Evolutionary conservation across 2,797 vertebrate species (phyloP), one percentile per base, ranked within the genome.

Genomic region (Coccyzus lansbergi): DNA sequence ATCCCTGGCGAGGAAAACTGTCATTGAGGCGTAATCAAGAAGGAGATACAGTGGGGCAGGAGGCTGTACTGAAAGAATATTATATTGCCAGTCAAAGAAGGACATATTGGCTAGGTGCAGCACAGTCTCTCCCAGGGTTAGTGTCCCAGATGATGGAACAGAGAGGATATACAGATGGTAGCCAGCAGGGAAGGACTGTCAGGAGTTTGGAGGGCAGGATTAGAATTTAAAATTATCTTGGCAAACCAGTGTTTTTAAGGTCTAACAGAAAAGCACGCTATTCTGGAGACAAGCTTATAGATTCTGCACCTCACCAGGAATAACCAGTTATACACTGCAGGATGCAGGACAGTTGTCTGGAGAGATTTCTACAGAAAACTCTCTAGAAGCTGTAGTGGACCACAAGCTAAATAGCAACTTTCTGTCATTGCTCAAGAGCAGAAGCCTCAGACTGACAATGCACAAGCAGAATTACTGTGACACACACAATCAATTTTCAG

Each of bases 141-240:
- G 58, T 81, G 69, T 10, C 65, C 91, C 72, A 90, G 85, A 96
- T 0, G 48, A 96, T 59, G 65, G 65, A 96, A 92, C 85, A 94
- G 91, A 91, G 90, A 95, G 48, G 83, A 91, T 96, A 83, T 91
- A 92, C 96, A 96, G 96, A 96, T 96, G 96, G 96, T 89, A 96
- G 91, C 72, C 94, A 94, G 95, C 94, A 96, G 96, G 95, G 87
- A 93, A 80, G 93, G 87, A 91, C 77, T 94, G 94, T 96, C 85
- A 94, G 94, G 88, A 95, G 58, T 94, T 92, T 83, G 90, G 96
- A 94, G 82, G 62, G 88, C 79, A 91, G 49, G 83, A 93, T 83
- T 86, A 90, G 91, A 93, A 95, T 94, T 91, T 83, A 92, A 81
- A 96, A 96, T 93, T 0, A 81, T 90, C 53, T 93, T 95, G 93